A percentile compares a stretch with the other conserved stretches of the same genome.
These are phyloP conservation scores for Tachina lurida DNA, from an alignment of 2,888 invertebrate species.

Conservation along the genomic window DNA sequence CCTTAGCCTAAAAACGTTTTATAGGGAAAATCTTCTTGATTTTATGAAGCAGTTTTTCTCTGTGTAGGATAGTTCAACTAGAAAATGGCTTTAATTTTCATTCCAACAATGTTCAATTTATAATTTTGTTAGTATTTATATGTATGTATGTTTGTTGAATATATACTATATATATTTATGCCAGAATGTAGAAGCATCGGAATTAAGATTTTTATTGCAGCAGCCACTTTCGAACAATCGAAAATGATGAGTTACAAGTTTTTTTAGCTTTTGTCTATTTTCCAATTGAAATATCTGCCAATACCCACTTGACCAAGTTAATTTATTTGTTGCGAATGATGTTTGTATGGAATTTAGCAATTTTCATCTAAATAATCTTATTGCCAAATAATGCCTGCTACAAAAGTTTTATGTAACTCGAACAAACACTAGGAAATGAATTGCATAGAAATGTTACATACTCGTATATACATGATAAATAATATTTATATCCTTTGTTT, in stretches of 20 bases:
- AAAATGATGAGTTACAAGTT: slow-evolving; percentile 44
- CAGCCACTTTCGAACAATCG: slow-evolving; percentile 29
- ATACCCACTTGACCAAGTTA: slow-evolving; percentile 59
- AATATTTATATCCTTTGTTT: not conserved
- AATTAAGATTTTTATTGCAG: not conserved
- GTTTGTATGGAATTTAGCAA: slow-evolving; percentile 45
- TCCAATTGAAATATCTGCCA: slow-evolving; percentile 44
- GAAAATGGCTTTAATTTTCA: slow-evolving; percentile 30
- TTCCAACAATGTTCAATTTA: slow-evolving; percentile 20
- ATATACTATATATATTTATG: too few species aligned
- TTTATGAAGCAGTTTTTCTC: too few species aligned
- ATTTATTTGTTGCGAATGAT: slow-evolving; percentile 62
- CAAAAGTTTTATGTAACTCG: slow-evolving; percentile 15
- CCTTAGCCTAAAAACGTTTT: too few species aligned
- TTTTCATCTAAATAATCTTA: slow-evolving; percentile 53
- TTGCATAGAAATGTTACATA: too few species aligned
- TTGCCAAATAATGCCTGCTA: slow-evolving; percentile 48
- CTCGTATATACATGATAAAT: not conserved
- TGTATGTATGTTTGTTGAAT: not conserved
- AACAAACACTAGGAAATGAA: not conserved
- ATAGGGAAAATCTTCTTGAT: too few species aligned
- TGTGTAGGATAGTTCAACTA: too few species aligned
- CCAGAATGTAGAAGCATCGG: too few species aligned
- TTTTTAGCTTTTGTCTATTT: not conserved
- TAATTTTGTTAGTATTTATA: not conserved